Conservation (phyloP, 2,113 vertebrate species). For the Rhinoderma darwinii region DNA sequence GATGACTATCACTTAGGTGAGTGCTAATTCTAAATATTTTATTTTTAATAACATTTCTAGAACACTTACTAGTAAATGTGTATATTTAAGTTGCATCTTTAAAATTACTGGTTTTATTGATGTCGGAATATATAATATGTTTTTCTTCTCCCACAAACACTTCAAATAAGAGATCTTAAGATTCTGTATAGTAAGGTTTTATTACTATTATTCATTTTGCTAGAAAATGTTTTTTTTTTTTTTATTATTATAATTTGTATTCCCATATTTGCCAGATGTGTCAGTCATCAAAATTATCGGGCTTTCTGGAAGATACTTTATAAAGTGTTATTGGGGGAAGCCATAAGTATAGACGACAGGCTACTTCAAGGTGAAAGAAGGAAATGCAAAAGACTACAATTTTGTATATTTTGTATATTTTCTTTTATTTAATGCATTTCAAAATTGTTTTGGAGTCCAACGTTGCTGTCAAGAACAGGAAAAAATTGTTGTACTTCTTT, state of each 20-base stretch:
- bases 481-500: background rate
- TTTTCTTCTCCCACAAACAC: background rate
- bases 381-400: background rate
- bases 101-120: slow-evolving; percentile 27
- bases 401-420: slow-evolving; percentile 10
- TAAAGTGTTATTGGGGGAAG: background rate
- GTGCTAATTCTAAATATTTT: background rate
- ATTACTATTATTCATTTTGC: background rate
- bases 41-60: background rate
- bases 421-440: background rate
- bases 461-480: background rate
- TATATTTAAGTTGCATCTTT: background rate
- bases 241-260: background rate
- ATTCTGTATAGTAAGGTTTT: background rate
- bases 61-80: background rate
- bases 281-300: background rate
- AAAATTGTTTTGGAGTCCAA: background rate
- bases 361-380: slow-evolving; percentile 5
- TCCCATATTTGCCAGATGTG: slow-evolving; percentile 33
- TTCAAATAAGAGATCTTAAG: background rate
- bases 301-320: background rate
- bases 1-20: background rate
- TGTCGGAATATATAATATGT: background rate
- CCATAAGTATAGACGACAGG: background rate
- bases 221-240: background rate